These are phyloP conservation scores for Drosophila insularis DNA, from an alignment of 1,140 invertebrate genomes.

Conservation along the genomic window DNA sequence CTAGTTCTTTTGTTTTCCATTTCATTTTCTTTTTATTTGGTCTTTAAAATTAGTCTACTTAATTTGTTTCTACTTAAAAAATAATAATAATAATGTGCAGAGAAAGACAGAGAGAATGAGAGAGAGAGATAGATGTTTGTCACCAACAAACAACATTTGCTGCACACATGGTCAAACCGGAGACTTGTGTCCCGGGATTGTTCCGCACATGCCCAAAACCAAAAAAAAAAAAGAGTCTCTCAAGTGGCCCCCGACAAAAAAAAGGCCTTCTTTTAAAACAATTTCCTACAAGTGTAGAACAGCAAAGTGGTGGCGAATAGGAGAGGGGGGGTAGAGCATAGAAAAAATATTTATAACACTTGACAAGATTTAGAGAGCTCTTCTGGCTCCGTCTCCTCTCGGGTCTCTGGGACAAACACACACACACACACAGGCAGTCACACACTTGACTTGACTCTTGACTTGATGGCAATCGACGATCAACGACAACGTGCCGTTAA, in stretches of 20 bases:
- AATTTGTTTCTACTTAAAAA: slow-evolving; percentile 46
- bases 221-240: slow-evolving; percentile 26
- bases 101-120: not conserved
- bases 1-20: slow-evolving; percentile 8
- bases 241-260: slow-evolving; percentile 59
- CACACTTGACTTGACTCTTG: slow-evolving; percentile 58
- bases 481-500: slow-evolving; percentile 68
- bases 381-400: not conserved
- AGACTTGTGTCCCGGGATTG: slow-evolving; percentile 37
- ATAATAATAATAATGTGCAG: slow-evolving; percentile 24
- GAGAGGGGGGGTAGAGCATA: slow-evolving; percentile 41
- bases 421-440: slow-evolving; percentile 23
- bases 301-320: slow-evolving; percentile 7
- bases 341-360: slow-evolving; percentile 78
- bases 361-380: slow-evolving; percentile 67
- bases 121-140: slow-evolving; percentile 45
- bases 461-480: slow-evolving; percentile 23
- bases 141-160: slow-evolving; percentile 65
- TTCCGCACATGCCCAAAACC: slow-evolving; percentile 44
- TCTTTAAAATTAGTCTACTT: slow-evolving; percentile 61
- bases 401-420: slow-evolving; percentile 2
- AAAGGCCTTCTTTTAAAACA: slow-evolving; percentile 56
- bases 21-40: slow-evolving; percentile 56
- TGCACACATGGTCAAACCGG: slow-evolving; percentile 59
- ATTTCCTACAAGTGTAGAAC: slow-evolving; percentile 50